phyloP scores from a whole-genome alignment of 2,797 vertebrate genomes.

The Alauda arvensis region DNA sequence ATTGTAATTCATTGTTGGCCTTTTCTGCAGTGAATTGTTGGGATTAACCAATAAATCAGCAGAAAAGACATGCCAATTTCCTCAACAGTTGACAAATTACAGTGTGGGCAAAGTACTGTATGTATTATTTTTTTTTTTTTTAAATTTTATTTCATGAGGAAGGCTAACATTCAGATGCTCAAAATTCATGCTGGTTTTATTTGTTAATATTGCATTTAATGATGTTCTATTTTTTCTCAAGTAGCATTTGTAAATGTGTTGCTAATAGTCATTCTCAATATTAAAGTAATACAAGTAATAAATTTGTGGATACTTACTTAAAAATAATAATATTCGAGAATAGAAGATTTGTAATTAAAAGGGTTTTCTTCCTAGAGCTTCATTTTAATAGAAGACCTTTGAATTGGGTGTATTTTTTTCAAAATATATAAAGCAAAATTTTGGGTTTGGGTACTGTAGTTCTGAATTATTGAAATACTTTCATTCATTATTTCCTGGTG shows the following conservation, averaged over 20 bases:
- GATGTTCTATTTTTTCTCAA: not conserved
- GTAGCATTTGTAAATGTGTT: not conserved
- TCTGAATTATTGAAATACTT: constrained; percentile 18
- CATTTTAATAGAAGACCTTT: not conserved
- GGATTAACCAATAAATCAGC: constrained; percentile 80
- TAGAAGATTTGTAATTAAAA: not conserved
- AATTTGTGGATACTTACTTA: not conserved
- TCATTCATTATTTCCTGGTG: not conserved
- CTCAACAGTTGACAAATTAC: constrained; percentile 77
- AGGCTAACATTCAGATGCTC: constrained; percentile 30
- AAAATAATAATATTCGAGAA: not conserved
- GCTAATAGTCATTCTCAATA: not conserved
- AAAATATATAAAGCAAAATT: not conserved
- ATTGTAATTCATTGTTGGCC: constrained; percentile 79
- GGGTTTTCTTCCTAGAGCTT: not conserved
- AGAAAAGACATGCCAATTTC: constrained; percentile 80
- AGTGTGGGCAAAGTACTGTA: constrained; percentile 53
- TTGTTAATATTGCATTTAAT: constrained; percentile 10
- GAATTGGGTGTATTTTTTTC: not conserved
- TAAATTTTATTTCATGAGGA: constrained; percentile 39
- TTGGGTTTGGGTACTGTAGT: not conserved
- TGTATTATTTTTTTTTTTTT: constrained; percentile 41
- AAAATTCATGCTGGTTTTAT: constrained; percentile 15
- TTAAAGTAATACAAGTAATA: not conserved
- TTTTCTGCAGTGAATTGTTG: constrained; percentile 77